These are phyloP conservation scores for Cryptoblepharus egeriae DNA, from an alignment of 2,797 vertebrate species.

Conservation along the genomic window DNA sequence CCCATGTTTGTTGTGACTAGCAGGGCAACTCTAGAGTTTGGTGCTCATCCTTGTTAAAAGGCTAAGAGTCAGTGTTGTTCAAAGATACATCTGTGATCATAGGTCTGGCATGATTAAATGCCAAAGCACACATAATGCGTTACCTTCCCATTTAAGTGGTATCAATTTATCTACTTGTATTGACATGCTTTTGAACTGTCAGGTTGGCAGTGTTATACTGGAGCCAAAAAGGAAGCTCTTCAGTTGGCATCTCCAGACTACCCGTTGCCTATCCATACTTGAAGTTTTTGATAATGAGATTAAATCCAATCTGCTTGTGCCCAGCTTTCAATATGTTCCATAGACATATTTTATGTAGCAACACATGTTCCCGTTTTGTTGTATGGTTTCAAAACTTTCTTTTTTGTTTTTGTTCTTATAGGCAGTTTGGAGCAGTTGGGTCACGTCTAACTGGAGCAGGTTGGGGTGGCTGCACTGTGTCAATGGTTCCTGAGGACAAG, in stretches of 20 bases:
- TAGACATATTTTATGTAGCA: neutral
- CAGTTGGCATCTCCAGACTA: neutral
- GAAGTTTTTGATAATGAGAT: neutral
- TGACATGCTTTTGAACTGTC: too few relatives aligned
- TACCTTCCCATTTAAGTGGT: too few relatives aligned
- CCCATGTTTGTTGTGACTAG: too few relatives aligned
- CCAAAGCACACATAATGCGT: too few relatives aligned
- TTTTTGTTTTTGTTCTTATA: constrained; percentile 69
- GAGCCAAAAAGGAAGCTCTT: neutral
- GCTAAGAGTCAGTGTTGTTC: too few relatives aligned
- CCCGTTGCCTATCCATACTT: neutral
- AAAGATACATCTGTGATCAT: too few relatives aligned
- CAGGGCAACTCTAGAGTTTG: too few relatives aligned
- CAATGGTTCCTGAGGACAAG: constrained; percentile 88
- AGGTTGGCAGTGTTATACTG: too few relatives aligned
- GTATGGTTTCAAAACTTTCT: constrained; percentile 34
- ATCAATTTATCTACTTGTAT: too few relatives aligned
- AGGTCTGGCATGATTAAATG: too few relatives aligned
- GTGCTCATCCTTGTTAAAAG: too few relatives aligned
- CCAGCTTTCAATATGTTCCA: constrained; percentile 1
- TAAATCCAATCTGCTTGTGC: neutral
- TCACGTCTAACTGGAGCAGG: constrained; percentile 96
- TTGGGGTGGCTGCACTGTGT: constrained; percentile 97
- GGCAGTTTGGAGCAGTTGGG: constrained; percentile 89
- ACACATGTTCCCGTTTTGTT: constrained; percentile 34